These are phyloP conservation scores for Radopholus similis DNA, from an alignment of 1,140 invertebrate genomes.

Conservation along the genomic window DNA sequence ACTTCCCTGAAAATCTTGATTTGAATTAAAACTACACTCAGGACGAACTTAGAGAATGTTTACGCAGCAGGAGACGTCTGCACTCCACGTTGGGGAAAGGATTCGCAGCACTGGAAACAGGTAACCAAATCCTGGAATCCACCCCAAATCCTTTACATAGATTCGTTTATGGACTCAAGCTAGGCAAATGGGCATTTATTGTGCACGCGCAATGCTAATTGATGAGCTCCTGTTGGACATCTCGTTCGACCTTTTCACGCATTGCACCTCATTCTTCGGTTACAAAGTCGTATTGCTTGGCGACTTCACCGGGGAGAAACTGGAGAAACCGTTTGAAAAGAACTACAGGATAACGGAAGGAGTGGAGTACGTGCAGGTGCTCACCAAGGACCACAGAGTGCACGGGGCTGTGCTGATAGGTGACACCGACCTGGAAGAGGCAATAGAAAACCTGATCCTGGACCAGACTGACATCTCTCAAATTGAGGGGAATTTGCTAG, in stretches of 20 bases:
- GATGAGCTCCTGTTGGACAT: constrained; percentile 72
- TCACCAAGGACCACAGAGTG: constrained; percentile 79
- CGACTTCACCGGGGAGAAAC: constrained; percentile 19
- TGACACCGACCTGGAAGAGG: constrained; percentile 85
- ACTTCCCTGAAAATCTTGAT: background rate
- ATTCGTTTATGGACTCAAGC: constrained; percentile 97
- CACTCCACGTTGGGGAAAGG: constrained; percentile 71
- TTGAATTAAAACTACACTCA: constrained; percentile 27
- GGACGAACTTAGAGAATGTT: constrained; percentile 74
- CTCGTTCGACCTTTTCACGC: constrained; percentile 93
- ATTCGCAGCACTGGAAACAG: constrained; percentile 78
- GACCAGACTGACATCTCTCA: constrained; percentile 31
- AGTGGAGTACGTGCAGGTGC: constrained; percentile 31
- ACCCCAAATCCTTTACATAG: constrained; percentile 61
- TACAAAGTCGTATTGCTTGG: constrained; percentile 69
- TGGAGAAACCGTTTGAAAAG: constrained; percentile 31
- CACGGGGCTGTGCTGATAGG: constrained; percentile 91
- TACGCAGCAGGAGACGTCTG: constrained; percentile 94
- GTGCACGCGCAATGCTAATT: constrained; percentile 78
- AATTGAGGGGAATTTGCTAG: constrained; percentile 31
- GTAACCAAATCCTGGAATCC: constrained; percentile 4
- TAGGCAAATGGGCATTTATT: constrained; percentile 89
- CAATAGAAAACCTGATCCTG: constrained; percentile 29
- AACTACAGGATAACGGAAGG: constrained; percentile 31
- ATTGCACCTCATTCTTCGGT: constrained; percentile 90